Percentiles rank a stretch among this genome's conserved stretches.
Evolutionary conservation across 2,113 vertebrate species (phyloP).

Genomic region (Acrocephalus arundinaceus): DNA sequence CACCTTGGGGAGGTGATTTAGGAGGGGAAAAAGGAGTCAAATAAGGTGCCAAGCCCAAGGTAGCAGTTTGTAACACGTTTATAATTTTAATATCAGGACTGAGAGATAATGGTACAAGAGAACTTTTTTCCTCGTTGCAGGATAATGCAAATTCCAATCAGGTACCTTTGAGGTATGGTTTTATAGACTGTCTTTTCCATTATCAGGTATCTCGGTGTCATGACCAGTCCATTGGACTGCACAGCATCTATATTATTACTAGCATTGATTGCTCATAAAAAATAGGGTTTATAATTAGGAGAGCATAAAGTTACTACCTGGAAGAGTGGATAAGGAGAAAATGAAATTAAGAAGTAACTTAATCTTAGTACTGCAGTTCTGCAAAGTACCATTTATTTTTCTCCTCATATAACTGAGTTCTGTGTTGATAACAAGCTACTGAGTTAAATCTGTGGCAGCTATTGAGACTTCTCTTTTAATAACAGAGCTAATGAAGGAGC

Average conservation of each 20-base stretch:
- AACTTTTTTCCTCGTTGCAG: not conserved
- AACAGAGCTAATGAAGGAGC: slow-evolving; percentile 59
- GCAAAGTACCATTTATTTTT: slow-evolving; percentile 69
- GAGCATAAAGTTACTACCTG: slow-evolving; percentile 50
- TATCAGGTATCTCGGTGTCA: slow-evolving; percentile 48
- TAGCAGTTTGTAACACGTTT: slow-evolving; percentile 5
- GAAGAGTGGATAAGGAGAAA: slow-evolving; percentile 67
- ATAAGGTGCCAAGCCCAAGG: not conserved
- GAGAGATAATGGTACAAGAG: not conserved
- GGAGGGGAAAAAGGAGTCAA: not conserved
- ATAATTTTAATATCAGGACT: not conserved
- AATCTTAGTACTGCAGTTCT: slow-evolving; percentile 61
- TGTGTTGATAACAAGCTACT: slow-evolving; percentile 61
- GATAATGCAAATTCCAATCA: slow-evolving; percentile 30
- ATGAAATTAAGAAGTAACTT: slow-evolving; percentile 64
- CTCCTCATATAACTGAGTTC: slow-evolving; percentile 55
- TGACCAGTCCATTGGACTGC: slow-evolving; percentile 33
- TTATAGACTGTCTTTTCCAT: slow-evolving; percentile 47
- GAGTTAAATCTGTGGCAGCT: slow-evolving; percentile 68
- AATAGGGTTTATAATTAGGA: slow-evolving; percentile 59
- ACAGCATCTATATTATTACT: slow-evolving; percentile 43
- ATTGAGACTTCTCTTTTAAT: slow-evolving; percentile 69
- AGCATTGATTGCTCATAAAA: slow-evolving; percentile 66
- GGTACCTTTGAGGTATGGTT: slow-evolving; percentile 33
- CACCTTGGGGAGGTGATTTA: not conserved